These are phyloP conservation scores for Oncopodura yosiiana DNA, from an alignment of 1,140 invertebrate genomes.

Conservation along the genomic window DNA sequence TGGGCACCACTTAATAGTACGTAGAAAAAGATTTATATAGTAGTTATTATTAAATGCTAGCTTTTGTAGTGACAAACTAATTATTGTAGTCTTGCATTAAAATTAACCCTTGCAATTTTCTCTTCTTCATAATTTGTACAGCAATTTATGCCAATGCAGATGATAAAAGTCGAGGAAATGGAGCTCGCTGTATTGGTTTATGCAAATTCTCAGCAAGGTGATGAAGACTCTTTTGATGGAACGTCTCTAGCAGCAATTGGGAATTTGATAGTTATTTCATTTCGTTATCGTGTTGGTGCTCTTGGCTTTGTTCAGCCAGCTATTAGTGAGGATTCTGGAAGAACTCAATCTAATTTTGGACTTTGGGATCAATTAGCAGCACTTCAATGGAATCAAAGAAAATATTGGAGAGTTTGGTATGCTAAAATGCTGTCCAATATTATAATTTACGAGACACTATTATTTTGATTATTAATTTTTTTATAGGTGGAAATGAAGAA, in stretches of 20 bases:
- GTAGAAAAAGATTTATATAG: background rate
- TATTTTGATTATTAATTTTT: conserved; percentile 14
- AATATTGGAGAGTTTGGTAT: background rate
- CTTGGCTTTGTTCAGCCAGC: conserved; percentile 30
- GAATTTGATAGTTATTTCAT: conserved; percentile 30
- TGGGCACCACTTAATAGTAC: conserved; percentile 26
- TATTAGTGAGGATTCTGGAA: conserved; percentile 23
- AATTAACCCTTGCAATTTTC: too few species aligned
- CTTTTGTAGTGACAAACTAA: background rate
- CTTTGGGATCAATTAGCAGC: conserved; percentile 33
- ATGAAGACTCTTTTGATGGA: conserved; percentile 30
- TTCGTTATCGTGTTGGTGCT: conserved; percentile 30
- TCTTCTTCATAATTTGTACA: too few species aligned
- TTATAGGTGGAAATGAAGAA: conserved; percentile 27
- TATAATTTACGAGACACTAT: too few species aligned
- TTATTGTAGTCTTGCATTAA: too few species aligned
- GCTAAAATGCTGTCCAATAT: too few species aligned
- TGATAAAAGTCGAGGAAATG: conserved; percentile 17
- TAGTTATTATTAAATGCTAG: background rate
- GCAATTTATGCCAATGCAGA: conserved; percentile 24
- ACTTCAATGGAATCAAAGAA: conserved; percentile 34
- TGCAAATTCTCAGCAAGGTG: conserved; percentile 28
- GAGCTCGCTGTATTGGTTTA: conserved; percentile 31
- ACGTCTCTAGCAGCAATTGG: conserved; percentile 31
- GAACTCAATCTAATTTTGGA: conserved; percentile 34